A percentile compares a stretch with the other conserved stretches of the same genome.
These are phyloP conservation scores for Halichoerus grypus DNA, from an alignment of 2,113 vertebrate genomes.

Conservation along the genomic window DNA sequence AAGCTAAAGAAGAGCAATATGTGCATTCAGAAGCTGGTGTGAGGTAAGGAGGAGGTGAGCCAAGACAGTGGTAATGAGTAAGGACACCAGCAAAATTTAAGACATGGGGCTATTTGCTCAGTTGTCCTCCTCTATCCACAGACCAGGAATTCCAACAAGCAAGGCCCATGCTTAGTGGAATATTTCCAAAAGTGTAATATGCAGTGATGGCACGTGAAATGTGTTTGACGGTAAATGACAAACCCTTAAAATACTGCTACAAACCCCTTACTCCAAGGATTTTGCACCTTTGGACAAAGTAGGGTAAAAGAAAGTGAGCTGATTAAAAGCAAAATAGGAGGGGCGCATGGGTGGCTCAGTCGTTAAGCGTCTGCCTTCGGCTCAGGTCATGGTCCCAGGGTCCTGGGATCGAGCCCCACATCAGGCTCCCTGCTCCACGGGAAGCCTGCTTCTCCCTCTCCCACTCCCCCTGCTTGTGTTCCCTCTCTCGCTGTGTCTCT, in stretches of 20 bases:
- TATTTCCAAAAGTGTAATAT: not conserved
- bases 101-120: not conserved
- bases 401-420: too few relatives aligned
- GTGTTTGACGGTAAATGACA: not conserved
- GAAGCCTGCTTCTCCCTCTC: too few relatives aligned
- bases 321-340: not conserved
- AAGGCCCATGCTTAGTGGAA: not conserved
- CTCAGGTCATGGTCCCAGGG: too few relatives aligned
- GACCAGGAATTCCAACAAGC: not conserved
- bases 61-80: not conserved
- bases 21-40: not conserved
- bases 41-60: not conserved
- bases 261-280: not conserved
- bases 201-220: not conserved
- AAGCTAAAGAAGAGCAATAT: not conserved
- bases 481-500: too few relatives aligned
- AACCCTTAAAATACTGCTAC: not conserved
- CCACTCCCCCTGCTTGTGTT: too few relatives aligned
- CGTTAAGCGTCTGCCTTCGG: too few relatives aligned
- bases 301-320: not conserved
- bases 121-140: not conserved
- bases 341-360: too few relatives aligned
- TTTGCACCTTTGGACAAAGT: not conserved
- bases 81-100: not conserved
- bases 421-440: too few relatives aligned